Evolutionary conservation across 2,888 invertebrate species (phyloP).

Genomic region (Ceraclea dissimilis): DNA sequence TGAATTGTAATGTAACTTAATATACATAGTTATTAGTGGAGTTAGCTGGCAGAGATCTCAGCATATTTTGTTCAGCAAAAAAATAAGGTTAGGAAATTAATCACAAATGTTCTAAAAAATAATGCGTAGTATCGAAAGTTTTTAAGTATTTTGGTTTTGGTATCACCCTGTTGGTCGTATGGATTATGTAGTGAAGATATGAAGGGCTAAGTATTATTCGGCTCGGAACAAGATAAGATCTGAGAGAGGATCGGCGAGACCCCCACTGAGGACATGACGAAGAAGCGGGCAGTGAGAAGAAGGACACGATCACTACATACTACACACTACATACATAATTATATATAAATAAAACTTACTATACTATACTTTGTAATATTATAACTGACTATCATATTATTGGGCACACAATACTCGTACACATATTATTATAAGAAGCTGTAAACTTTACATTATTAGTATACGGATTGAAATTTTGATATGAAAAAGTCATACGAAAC

Average conservation of each 20-base stretch:
- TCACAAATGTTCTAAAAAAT: too few relatives aligned
- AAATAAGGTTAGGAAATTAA: too few relatives aligned
- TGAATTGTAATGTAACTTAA: too few relatives aligned
- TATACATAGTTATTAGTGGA: too few relatives aligned
- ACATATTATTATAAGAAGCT: neutral
- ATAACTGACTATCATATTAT: neutral
- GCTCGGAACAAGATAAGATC: neutral
- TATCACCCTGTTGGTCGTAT: neutral
- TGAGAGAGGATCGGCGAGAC: neutral
- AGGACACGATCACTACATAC: neutral
- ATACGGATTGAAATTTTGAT: too few relatives aligned
- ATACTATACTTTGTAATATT: too few relatives aligned
- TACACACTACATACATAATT: neutral
- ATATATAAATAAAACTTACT: neutral
- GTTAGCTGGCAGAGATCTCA: too few relatives aligned
- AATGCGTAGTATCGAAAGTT: too few relatives aligned
- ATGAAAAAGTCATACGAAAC: too few relatives aligned
- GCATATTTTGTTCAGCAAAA: too few relatives aligned
- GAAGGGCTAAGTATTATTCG: constrained; percentile 1
- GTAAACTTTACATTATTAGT: too few relatives aligned
- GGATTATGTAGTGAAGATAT: neutral
- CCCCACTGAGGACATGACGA: constrained; percentile 2
- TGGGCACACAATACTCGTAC: neutral
- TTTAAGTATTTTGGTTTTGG: neutral
- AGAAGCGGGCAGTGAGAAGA: constrained; percentile 1